Evolutionary conservation across 2,888 invertebrate species (phyloP), one percentile per base, ranked within the genome.

Genomic region (Mythimna loreyi): DNA sequence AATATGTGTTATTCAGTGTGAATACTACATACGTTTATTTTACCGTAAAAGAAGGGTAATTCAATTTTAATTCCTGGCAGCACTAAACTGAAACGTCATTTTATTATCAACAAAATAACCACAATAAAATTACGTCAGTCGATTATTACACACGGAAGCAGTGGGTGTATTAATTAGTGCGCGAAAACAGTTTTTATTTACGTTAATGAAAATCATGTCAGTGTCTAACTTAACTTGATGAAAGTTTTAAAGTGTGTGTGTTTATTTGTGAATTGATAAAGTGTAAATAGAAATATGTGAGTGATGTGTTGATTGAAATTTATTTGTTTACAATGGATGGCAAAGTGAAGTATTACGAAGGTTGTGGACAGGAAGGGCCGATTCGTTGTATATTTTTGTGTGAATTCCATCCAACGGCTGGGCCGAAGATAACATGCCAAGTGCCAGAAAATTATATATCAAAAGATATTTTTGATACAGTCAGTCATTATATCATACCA

Each of bases 401-500:
- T 87, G 97, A 97, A 94, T 97, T 97, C 92, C 97, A 97, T 90
- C 97, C 97, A 13, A 97, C 97, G 23, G 97, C 97, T 57, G 98
- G 98, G 2, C 98, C 98, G 19, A 97, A 97, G 92, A 98, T 98
- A 87, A 97, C 97, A 47, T 97, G 97, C 90, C 98, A 98, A 96
- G 98, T 97, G 75, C 98, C 98, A 60, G 97, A 97, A 82, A 97
- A 98, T 89, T 97, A 97, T 89, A 97, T 98, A 78, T 97, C 97
- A 0, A 98, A 98, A 92, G 98, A 98, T 86, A 97, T 97, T 70
- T 98, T 98, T 92, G 98, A 98, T 92, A 97, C 97, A 60, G 97
- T 98, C 69, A 98, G 97, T 90, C 97, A 97, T 83, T 98, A 98
- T 89, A 97, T 98, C 70, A 98, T 98, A 89, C 98, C 98, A 8